Evolutionary conservation across 2,888 invertebrate species (phyloP).

Genomic region (Branchipolynoe longqiensis): DNA sequence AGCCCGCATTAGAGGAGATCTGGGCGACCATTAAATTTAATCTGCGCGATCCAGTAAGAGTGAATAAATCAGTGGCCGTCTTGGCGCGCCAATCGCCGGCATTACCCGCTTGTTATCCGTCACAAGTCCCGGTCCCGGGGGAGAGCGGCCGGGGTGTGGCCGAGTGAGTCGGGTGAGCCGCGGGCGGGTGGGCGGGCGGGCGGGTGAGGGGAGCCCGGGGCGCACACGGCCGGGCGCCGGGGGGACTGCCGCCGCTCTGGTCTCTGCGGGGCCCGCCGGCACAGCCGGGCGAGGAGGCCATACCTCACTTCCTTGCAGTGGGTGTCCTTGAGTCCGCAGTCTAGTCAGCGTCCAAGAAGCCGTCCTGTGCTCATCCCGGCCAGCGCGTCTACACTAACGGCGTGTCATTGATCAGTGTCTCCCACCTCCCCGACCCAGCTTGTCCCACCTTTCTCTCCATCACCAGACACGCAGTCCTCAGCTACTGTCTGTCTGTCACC

Average conservation of each 20-base stretch:
- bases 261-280: no score
- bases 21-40: conserved; percentile 59
- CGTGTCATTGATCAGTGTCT: background rate
- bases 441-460: no score
- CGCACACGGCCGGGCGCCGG: no score
- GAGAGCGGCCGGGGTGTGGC: background rate
- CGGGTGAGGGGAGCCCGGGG: background rate
- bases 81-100: conserved; percentile 1
- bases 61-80: conserved; percentile 59
- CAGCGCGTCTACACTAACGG: conserved; percentile 8
- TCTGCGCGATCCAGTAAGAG: conserved; percentile 60
- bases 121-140: conserved; percentile 22
- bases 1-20: conserved; percentile 20
- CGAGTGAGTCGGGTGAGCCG: background rate
- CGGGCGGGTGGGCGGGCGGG: background rate
- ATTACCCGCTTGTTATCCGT: conserved; percentile 58
- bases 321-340: no score
- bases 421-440: no score
- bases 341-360: no score
- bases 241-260: no score
- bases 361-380: no score
- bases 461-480: no score
- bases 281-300: no score
- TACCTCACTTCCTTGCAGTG: no score
- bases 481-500: no score